Conservation (phyloP, 1,140 invertebrate genomes). For the Liolophura sinensis region DNA sequence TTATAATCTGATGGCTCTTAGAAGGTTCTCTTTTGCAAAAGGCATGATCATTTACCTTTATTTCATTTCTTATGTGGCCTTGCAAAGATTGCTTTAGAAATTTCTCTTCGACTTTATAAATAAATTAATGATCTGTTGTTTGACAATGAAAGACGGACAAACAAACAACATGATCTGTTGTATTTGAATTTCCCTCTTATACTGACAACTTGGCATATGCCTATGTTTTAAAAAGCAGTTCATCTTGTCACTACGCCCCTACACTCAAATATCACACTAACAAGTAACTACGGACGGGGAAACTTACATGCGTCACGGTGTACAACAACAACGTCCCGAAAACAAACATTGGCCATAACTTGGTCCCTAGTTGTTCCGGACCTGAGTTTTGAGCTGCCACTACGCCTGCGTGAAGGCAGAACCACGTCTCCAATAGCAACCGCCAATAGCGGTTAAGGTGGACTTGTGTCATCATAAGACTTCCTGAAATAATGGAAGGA, state of each 20-base stretch:
- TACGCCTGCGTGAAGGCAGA: conserved; percentile 8
- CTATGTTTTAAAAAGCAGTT: too few relatives aligned
- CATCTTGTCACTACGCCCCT: too few relatives aligned
- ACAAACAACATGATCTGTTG: too few relatives aligned
- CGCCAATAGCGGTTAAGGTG: conserved; percentile 22
- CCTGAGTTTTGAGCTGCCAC: conserved; percentile 16
- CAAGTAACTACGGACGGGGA: too few relatives aligned
- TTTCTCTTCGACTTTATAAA: too few relatives aligned
- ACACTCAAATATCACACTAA: too few relatives aligned
- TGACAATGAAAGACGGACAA: too few relatives aligned
- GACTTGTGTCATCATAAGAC: conserved; percentile 15
- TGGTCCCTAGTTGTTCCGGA: conserved; percentile 6
- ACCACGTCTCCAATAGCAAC: conserved; percentile 15
- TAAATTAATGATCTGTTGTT: too few relatives aligned
- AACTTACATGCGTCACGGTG: conserved; percentile 15
- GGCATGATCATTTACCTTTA: background rate
- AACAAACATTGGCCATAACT: conserved; percentile 20
- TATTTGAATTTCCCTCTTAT: too few relatives aligned
- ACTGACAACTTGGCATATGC: too few relatives aligned
- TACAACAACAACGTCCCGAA: conserved; percentile 13
- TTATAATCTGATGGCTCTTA: background rate
- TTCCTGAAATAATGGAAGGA: conserved; percentile 11
- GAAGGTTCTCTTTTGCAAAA: background rate
- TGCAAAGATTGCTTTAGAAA: too few relatives aligned
- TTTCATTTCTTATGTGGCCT: too few relatives aligned